Percentiles rank a stretch among this genome's conserved stretches.
Evolutionary conservation across 2,888 invertebrate species (phyloP).

Genomic region (Agonopterix alstromeriana): DNA sequence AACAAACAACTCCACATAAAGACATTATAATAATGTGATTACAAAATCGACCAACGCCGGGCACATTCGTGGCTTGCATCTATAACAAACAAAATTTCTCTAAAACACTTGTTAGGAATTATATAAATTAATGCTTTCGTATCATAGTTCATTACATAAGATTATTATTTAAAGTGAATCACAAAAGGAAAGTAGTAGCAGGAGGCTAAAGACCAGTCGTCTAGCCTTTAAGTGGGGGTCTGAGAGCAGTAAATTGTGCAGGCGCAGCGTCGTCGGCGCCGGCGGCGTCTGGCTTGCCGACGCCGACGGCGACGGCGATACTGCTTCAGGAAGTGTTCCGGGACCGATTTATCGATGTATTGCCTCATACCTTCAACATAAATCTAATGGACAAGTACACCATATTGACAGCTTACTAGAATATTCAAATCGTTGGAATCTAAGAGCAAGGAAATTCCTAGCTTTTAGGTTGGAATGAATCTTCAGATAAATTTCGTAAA

Average conservation of each 20-base stretch:
- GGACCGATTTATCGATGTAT: constrained; percentile 5
- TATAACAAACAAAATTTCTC: constrained; percentile 22
- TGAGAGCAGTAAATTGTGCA: neutral
- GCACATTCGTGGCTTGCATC: constrained; percentile 13
- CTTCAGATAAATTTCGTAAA: too few species aligned
- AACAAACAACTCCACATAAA: neutral
- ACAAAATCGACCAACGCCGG: constrained; percentile 13
- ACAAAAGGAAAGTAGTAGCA: constrained; percentile 42
- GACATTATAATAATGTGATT: constrained; percentile 3
- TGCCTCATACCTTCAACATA: neutral
- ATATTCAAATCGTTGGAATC: too few species aligned
- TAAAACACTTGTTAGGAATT: constrained; percentile 23
- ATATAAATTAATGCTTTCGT: constrained; percentile 25
- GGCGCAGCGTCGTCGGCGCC: neutral
- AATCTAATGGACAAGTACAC: too few species aligned
- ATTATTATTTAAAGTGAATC: constrained; percentile 26
- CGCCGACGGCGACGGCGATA: constrained; percentile 1
- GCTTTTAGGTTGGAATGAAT: too few species aligned
- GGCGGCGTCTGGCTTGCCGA: neutral
- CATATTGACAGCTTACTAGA: too few species aligned
- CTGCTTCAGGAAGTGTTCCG: constrained; percentile 5
- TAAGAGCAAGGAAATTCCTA: too few species aligned
- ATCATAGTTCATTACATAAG: constrained; percentile 33
- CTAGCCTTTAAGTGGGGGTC: constrained; percentile 12
- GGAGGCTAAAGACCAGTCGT: constrained; percentile 11